phyloP scores from a whole-genome alignment of 2,113 vertebrate genomes.

The Saiga tatarica region DNA sequence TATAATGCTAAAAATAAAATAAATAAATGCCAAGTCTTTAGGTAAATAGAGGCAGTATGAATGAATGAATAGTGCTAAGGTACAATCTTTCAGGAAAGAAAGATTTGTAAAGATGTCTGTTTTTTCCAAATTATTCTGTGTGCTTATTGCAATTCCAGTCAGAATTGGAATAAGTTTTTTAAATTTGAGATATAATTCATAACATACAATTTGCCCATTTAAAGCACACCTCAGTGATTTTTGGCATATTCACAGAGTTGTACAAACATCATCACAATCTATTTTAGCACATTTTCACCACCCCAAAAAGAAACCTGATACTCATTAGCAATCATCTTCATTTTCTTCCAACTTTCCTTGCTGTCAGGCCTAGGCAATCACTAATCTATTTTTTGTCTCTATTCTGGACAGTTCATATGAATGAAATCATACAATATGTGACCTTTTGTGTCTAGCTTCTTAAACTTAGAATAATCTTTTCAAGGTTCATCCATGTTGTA shows the following conservation, averaged over 20 bases:
- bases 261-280: background rate
- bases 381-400: background rate
- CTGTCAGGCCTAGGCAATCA: background rate
- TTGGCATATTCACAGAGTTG: background rate
- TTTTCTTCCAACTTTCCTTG: background rate
- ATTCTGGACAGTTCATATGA: background rate
- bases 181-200: constrained; percentile 10
- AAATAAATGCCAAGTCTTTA: background rate
- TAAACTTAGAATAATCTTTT: constrained; percentile 22
- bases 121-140: background rate
- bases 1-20: background rate
- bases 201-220: background rate
- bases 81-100: background rate
- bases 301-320: background rate
- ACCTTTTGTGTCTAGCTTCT: background rate
- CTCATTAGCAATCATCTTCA: background rate
- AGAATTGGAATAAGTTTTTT: background rate
- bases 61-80: background rate
- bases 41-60: background rate
- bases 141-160: constrained; percentile 6
- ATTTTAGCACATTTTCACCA: constrained; percentile 40
- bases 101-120: constrained; percentile 14
- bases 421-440: background rate
- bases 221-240: background rate
- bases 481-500: background rate